Evolutionary conservation across 2,888 invertebrate species (phyloP), one percentile per base, ranked within the genome.

Genomic region (Drosophila algonquin): DNA sequence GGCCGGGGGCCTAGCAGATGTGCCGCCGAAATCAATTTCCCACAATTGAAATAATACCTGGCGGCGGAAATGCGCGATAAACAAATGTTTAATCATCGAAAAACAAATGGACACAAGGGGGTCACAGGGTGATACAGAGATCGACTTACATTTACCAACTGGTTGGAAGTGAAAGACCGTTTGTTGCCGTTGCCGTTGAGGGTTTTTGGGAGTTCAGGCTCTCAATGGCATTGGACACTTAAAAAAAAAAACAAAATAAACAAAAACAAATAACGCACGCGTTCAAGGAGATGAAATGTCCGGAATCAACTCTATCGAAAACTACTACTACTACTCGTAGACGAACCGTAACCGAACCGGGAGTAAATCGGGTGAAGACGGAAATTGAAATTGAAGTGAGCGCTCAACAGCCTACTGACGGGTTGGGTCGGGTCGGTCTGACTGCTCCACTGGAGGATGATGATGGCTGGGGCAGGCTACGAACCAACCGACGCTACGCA

Each of bases 401-500:
- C n/a, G 14, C 40, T 4, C 40, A 40, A 40, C 6, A n/a, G 40
- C n/a, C 40, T n/a, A n/a, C 40, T n/a, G 14, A 14, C 0, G 35
- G 35, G 3, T 32, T 3, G 32, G 21, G 10, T 32, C 10, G 32
- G 32, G 35, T 35, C 35, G 35, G 12, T 35, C 12, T 12, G 12
- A 35, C 35, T 35, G n/a, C 40, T 40, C 40, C 40, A 14, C 5
- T 5, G 14, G 14, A 14, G 14, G 5, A 35, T 35, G 40, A 14
- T 40, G 7, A 40, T n/a, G 14, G 14, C 12, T 46, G 61, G 18
- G 35, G 40, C 10, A 48, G 58, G 57, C 30, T 27, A 21, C 45
- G 27, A 61, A 62, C 82, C 77, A 80, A 76, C 79, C 75, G 82
- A 85, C 83, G 72, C 80, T 70, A 76, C 77, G 84, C 84, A 78